Evolutionary conservation across 2,797 vertebrate species (phyloP).

Genomic region (Ispidina lecontei): DNA sequence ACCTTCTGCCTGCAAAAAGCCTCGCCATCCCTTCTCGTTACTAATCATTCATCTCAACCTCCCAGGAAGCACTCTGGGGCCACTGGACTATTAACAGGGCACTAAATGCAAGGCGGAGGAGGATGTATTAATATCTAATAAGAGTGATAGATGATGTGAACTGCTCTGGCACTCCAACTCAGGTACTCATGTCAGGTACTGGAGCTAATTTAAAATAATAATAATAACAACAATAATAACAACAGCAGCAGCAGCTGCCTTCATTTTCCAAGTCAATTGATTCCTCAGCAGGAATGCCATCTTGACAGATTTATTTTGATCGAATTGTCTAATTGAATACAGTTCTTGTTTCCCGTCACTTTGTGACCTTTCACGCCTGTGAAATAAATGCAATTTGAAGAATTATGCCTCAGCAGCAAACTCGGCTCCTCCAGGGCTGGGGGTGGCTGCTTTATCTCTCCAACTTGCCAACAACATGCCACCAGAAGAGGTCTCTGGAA

Average conservation of each 20-base stretch:
- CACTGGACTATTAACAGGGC: conserved; percentile 60
- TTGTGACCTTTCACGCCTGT: conserved; percentile 67
- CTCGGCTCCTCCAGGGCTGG: conserved; percentile 45
- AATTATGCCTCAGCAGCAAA: conserved; percentile 74
- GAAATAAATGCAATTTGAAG: conserved; percentile 77
- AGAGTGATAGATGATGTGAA: conserved; percentile 54
- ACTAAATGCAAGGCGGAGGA: conserved; percentile 2
- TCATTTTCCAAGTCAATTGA: conserved; percentile 67
- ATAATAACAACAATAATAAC: conserved; percentile 55
- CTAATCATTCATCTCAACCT: conserved; percentile 26
- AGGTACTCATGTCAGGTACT: conserved; percentile 22
- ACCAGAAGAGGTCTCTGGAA: conserved; percentile 35
- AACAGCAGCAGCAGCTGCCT: conserved; percentile 58
- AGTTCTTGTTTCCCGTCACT: conserved; percentile 71
- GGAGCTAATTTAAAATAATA: conserved; percentile 67
- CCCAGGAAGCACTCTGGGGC: conserved; percentile 47
- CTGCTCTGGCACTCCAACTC: conserved; percentile 22
- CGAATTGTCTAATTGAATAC: conserved; percentile 77
- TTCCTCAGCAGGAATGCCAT: conserved; percentile 73
- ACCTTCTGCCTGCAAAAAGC: not conserved
- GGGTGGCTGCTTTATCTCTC: not conserved
- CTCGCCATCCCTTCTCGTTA: not conserved
- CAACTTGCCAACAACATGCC: conserved; percentile 29
- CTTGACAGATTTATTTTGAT: conserved; percentile 79
- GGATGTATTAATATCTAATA: conserved; percentile 63